These are phyloP conservation scores for Syrmaticus mikado DNA, from an alignment of 2,113 vertebrate genomes.

Conservation along the genomic window DNA sequence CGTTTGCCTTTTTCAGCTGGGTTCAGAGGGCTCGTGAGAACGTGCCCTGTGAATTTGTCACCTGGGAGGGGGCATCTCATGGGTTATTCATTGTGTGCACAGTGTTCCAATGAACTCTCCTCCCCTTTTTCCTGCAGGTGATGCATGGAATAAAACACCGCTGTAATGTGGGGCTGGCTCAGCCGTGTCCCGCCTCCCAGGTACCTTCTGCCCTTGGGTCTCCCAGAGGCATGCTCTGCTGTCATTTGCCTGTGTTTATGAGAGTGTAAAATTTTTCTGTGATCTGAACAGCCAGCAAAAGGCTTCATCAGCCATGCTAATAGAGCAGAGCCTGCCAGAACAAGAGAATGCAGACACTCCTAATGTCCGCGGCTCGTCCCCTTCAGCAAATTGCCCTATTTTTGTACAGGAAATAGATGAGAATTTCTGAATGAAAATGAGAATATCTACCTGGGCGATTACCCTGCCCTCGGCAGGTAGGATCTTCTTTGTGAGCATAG, in stretches of 20 bases:
- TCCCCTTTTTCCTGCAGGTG: neutral
- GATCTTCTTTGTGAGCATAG: neutral
- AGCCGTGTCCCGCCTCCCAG: neutral
- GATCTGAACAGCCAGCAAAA: neutral
- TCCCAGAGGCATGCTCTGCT: neutral
- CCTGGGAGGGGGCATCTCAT: neutral
- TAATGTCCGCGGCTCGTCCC: accelerated
- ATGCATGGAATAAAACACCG: neutral
- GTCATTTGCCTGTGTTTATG: accelerated
- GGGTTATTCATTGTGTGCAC: neutral
- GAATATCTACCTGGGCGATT: neutral
- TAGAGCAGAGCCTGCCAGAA: neutral
- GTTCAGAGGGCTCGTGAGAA: neutral
- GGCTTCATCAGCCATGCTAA: neutral
- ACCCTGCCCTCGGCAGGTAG: neutral
- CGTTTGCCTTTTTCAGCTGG: neutral
- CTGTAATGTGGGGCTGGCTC: neutral
- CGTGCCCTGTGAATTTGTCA: neutral
- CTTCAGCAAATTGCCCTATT: neutral
- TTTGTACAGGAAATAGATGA: neutral
- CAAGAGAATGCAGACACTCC: neutral
- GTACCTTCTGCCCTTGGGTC: neutral
- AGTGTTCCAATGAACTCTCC: accelerated
- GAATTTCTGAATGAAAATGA: neutral
- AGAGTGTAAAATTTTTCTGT: neutral